Evolutionary conservation across 2,113 vertebrate genomes (phyloP), one percentile per base, ranked within the genome.

Genomic region (Heterotilapia buettikoferi): DNA sequence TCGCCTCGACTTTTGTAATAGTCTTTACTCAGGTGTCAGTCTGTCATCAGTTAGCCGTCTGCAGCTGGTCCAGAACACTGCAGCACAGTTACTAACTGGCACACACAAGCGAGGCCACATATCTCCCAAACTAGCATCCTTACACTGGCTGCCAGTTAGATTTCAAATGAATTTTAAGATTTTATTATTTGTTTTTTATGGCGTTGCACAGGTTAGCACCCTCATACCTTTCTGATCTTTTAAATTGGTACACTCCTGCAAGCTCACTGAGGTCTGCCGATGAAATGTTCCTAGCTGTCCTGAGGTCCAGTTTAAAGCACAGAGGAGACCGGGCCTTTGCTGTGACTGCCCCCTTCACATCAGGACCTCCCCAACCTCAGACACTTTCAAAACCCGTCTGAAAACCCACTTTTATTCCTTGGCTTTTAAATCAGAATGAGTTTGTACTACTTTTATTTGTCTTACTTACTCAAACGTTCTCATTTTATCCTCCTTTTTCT

Each of bases 331-430:
- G 0, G 59, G 59, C 29, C 29, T 4, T 36, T 63, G 59, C 59
- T 36, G 59, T 63, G 0, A 19, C 31, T 36, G 31, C 2, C 29
- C 29, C 29, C 59, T 63, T 2, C 16, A 19, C 16, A 36, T 63
- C 29, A 63, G 6, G 3, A 63, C 59, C 31, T 36, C 59, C 31
- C 6, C 16, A 11, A 63, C 29, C 29, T 63, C 16, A 33, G 59
- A 63, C 9, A 63, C 31, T 63, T 63, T 63, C 59, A 63, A 63
- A 36, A 36, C 59, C 31, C 1, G 0, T 0, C 59, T 63, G 0
- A 3, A 63, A 63, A 63, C 0, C 16, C 31, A 63, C 16, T 63
- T 63, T 63, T 63, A 36, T 63, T 19, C 29, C 29, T 63, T 36
- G 29, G 59, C 59, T 36, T 63, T 19, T 63, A 63, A 33, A 63